Evolutionary conservation across 2,888 invertebrate species (phyloP).

Genomic region (Leptodirus hochenwartii): DNA sequence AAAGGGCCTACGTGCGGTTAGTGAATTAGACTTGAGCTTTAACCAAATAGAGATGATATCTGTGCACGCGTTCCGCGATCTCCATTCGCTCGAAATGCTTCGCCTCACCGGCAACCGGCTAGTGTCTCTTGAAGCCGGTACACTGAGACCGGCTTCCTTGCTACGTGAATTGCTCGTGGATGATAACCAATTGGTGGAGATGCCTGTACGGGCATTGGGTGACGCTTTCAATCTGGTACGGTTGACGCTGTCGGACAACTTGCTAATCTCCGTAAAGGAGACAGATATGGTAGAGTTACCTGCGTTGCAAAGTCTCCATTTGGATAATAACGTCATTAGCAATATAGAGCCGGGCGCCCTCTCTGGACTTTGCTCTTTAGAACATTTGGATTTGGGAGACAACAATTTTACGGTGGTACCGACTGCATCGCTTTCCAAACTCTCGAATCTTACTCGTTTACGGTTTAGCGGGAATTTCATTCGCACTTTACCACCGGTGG

Average conservation of each 20-base stretch:
- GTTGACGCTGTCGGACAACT: conserved; percentile 62
- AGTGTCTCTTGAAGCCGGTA: conserved; percentile 49
- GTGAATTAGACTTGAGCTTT: conserved; percentile 51
- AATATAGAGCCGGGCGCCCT: conserved; percentile 54
- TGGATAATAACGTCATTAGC: conserved; percentile 60
- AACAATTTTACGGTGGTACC: conserved; percentile 68
- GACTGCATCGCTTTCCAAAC: conserved; percentile 54
- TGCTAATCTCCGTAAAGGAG: conserved; percentile 52
- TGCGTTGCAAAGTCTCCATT: conserved; percentile 47
- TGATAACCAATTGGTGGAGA: conserved; percentile 61
- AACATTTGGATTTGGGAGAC: conserved; percentile 57
- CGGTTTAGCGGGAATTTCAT: conserved; percentile 67
- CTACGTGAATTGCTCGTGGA: conserved; percentile 55
- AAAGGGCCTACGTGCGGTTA: conserved; percentile 48
- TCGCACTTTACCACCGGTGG: conserved; percentile 49
- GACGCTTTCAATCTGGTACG: conserved; percentile 47
- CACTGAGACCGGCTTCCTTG: conserved; percentile 50
- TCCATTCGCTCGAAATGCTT: conserved; percentile 52
- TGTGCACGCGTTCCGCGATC: conserved; percentile 57
- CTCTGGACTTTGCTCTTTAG: conserved; percentile 52
- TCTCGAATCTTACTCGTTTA: conserved; percentile 57
- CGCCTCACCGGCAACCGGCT: conserved; percentile 61
- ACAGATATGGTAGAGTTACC: conserved; percentile 55
- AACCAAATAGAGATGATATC: conserved; percentile 62
- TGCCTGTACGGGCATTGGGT: conserved; percentile 50